These are phyloP conservation scores for Lichenostomus cassidix DNA, from an alignment of 2,113 vertebrate species.

Conservation along the genomic window DNA sequence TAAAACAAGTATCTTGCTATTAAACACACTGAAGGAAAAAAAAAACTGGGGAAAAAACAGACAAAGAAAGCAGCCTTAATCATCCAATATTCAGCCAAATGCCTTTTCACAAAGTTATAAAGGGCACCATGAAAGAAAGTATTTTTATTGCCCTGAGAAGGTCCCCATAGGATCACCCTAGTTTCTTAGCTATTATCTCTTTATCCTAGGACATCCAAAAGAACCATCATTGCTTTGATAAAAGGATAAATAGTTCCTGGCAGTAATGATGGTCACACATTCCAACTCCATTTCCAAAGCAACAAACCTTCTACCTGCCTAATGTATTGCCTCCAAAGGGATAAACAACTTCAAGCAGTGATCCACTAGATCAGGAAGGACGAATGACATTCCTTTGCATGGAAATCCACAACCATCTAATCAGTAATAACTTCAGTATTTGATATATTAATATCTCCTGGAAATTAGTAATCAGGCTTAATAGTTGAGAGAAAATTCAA, in stretches of 20 bases:
- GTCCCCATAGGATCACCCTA: not conserved
- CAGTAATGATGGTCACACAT: not conserved
- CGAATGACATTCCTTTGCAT: not conserved
- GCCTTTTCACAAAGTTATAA: not conserved
- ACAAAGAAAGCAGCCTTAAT: not conserved
- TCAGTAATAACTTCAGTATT: not conserved
- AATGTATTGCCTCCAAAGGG: not conserved
- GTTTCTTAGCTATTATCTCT: not conserved
- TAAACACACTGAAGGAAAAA: not conserved
- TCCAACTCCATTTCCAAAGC: not conserved
- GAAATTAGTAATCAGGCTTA: not conserved
- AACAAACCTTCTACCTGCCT: not conserved
- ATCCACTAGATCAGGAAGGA: not conserved
- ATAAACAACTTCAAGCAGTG: not conserved
- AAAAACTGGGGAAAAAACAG: not conserved
- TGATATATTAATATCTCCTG: not conserved
- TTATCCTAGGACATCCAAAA: not conserved
- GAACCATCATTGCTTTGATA: not conserved
- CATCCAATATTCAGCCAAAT: not conserved
- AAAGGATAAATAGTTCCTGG: not conserved
- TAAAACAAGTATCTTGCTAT: not conserved
- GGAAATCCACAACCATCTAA: not conserved
- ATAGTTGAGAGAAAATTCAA: not conserved
- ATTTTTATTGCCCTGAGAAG: slow-evolving; percentile 3
- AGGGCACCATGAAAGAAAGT: not conserved